Base-by-base conservation (phyloP, 2,888 invertebrate genomes). In the Syrphus vitripennis region DNA sequence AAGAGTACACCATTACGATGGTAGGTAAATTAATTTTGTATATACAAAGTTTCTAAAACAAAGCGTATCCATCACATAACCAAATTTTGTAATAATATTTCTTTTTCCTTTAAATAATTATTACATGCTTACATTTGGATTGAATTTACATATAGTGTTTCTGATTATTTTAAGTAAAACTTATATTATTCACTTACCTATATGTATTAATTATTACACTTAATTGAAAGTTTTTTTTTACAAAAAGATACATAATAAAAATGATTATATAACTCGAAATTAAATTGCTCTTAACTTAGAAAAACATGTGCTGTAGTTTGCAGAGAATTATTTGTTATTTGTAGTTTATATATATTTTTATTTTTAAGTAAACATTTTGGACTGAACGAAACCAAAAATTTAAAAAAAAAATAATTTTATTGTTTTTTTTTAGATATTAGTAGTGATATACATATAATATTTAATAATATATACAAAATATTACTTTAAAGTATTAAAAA, bases 1-100 rank as follows among this genome's bases (percentile, higher is more conserved):
- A 92, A 91, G 79, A 90, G 89, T 74, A 91, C 91, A 29, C 91
- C 92, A 29, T 88, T 91, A 26, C 91, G 91, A 91, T 91, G 91
- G 91, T 50, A 50, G 50, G 50, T 50, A 26, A 21, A 24, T 24
- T 12, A 48, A 21, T 21, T 48, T 12, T 24, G 2, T 50, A 0
- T 3, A 40, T 12, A 42, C 10, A 81, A 45, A 65, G 61, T 78
- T 71, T 71, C 16, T 19, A 34, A 71, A 72, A 34, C 48, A 80
- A 40, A 45, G 29, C 65, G 14, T 12, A 65, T 45, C 55, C 84
- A 81, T 77, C 81, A 81, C 81, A 81, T 71, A 16, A 45, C 29
- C 71, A 75, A 70, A 31, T 29, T 26, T 45, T 31, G 26, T 86
- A 57, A 48, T 57, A 42, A 45, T 53, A 24, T 71, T 40, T 26